Base-by-base conservation (phyloP, 2,888 invertebrate species). In the Andrena bucephala region DNA sequence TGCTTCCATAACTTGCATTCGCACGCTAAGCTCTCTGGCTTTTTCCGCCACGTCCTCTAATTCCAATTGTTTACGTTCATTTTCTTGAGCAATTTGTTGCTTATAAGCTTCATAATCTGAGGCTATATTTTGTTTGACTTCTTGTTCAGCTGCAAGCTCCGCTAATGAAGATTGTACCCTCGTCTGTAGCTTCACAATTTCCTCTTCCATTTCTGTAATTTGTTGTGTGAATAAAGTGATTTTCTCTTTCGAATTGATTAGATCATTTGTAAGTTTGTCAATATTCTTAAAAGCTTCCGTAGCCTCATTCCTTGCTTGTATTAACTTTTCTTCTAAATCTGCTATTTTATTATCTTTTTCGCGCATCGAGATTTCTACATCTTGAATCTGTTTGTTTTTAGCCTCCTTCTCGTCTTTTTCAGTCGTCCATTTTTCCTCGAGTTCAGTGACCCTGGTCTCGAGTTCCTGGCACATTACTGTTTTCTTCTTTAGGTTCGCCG, bases 401-500 rank as follows among this genome's bases (percentile, higher is more conserved):
- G 86, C 83, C 24, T 93, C 92, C 27, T 93, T 93, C 33, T 93
- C 92, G 24, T 88, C 89, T 60, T 92, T 93, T 29, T 93, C 94
- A 0, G 78, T 76, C 0, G 73, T 84, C 85, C 89, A 90, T 52
- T 91, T 90, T 2, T 91, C 87, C 50, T 93, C 90, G 6, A 92
- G 73, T 20, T 91, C 89, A 0, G 65, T 60, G 0, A 92, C 70
- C 16, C 90, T 89, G 62, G 93, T 92, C 94, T 97, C 96, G 50
- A 97, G 93, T 84, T 97, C 96, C 50, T 95, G 94, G 87, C 96
- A 96, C 83, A 96, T 95, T 0, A 94, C 92, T 0, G 95, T 95
- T 91, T 97, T 97, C 91, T 97, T 97, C 92, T 97, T 97, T 10
- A 97, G 94, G 90, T 96, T 97, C 0, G 96, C 95, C 0, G 97